Percentiles rank a stretch among this genome's conserved stretches.
phyloP scores from a whole-genome alignment of 2,888 invertebrate species.

The Drosophila limbata region DNA sequence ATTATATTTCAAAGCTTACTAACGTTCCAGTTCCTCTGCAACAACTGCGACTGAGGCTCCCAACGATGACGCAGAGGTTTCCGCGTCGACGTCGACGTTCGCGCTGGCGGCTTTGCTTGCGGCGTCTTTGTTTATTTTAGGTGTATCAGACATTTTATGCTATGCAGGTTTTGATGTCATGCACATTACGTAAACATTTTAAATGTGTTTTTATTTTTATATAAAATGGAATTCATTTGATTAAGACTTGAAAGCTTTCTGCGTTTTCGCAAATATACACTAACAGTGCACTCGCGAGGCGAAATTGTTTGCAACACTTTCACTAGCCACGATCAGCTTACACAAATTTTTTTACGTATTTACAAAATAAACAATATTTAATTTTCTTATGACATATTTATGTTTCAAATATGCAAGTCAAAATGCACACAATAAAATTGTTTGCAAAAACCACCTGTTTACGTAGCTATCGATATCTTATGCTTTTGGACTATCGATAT shows the following conservation, averaged over 20 bases:
- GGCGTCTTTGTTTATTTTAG: conserved; percentile 14
- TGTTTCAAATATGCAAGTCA: conserved; percentile 23
- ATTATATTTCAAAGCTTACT: conserved; percentile 25
- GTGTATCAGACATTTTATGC: conserved; percentile 37
- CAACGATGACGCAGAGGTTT: conserved; percentile 22
- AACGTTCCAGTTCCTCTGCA: conserved; percentile 35
- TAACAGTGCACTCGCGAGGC: conserved; percentile 14
- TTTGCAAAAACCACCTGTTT: conserved; percentile 50
- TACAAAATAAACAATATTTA: conserved; percentile 1
- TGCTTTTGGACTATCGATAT: background rate
- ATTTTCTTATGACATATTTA: conserved; percentile 9
- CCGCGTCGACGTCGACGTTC: background rate
- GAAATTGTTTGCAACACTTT: conserved; percentile 1
- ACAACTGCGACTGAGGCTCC: conserved; percentile 2
- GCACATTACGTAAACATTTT: conserved; percentile 33
- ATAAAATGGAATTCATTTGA: conserved; percentile 43
- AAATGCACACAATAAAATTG: conserved; percentile 24
- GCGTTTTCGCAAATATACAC: conserved; percentile 25
- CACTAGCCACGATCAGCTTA: background rate
- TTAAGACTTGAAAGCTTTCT: conserved; percentile 35
- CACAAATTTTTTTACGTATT: background rate
- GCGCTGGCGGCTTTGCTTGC: conserved; percentile 1
- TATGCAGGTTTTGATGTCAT: conserved; percentile 31
- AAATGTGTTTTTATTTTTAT: conserved; percentile 12
- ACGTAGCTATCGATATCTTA: conserved; percentile 25